phyloP scores from a whole-genome alignment of 2,113 vertebrate species.

The Sorex araneus region DNA sequence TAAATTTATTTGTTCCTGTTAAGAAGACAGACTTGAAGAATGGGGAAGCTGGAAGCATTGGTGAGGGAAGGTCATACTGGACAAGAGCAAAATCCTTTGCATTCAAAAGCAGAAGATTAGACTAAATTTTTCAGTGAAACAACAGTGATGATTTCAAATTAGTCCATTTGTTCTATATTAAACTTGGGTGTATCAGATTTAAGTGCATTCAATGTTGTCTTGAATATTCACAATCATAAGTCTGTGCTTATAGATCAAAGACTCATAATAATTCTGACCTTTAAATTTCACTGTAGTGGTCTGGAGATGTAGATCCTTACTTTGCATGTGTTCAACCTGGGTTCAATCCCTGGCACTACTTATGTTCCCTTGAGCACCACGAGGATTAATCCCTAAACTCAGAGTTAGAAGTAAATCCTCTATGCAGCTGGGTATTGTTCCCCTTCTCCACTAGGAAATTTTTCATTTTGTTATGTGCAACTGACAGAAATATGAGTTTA shows the following conservation, averaged over 20 bases:
- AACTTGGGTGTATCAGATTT: accelerated
- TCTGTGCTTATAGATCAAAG: neutral
- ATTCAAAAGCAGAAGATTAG: neutral
- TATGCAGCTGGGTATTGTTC: no score
- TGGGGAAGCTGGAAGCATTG: no score
- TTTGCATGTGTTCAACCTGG: no score
- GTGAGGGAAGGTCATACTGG: no score
- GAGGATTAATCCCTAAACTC: no score
- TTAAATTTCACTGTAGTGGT: neutral
- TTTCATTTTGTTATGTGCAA: neutral
- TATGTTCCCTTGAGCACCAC: no score
- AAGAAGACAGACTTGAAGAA: no score
- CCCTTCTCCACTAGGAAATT: neutral
- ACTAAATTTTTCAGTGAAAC: neutral
- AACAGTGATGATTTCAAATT: neutral
- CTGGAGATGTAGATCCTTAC: no score
- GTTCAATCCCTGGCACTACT: no score
- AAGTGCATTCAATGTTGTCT: neutral
- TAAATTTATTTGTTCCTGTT: no score
- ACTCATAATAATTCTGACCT: neutral
- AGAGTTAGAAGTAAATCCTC: no score
- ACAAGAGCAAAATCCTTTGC: no score
- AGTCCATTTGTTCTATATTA: neutral
- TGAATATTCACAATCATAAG: neutral
- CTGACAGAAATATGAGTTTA: neutral